phyloP scores from a whole-genome alignment of 1,140 invertebrate genomes.

The Globodera rostochiensis region DNA sequence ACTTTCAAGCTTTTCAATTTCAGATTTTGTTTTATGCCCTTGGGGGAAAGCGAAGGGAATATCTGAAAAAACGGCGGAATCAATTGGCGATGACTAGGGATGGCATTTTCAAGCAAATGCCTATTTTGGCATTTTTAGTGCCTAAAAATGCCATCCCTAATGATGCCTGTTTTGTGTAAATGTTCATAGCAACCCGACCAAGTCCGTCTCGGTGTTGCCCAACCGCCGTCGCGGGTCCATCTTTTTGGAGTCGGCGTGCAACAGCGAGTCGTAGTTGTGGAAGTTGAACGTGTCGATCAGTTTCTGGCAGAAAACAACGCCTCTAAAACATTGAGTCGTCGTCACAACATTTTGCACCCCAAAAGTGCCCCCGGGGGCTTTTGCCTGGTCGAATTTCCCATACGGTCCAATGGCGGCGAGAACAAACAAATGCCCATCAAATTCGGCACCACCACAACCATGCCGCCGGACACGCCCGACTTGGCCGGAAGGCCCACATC shows the following conservation, averaged over 20 bases:
- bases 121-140: no score
- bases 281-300: conserved; percentile 88
- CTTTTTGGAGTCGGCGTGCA: conserved; percentile 86
- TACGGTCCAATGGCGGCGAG: conserved; percentile 85
- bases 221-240: conserved; percentile 83
- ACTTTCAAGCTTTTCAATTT: no score
- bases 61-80: no score
- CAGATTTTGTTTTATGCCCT: no score
- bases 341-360: not conserved
- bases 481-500: conserved; percentile 95
- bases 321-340: conserved; percentile 14
- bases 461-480: conserved; percentile 88
- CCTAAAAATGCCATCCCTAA: no score
- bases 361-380: not conserved
- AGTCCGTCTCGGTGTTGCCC: conserved; percentile 87
- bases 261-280: conserved; percentile 93
- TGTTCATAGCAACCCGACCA: conserved; percentile 66
- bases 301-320: conserved; percentile 69
- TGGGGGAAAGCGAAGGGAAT: no score
- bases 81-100: no score
- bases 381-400: conserved; percentile 86
- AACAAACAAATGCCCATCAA: conserved; percentile 92
- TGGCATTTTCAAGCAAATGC: no score
- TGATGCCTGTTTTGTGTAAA: not conserved
- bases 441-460: conserved; percentile 92